Conservation (phyloP, 2,113 vertebrate genomes). For the Typhlomys cinereus region DNA sequence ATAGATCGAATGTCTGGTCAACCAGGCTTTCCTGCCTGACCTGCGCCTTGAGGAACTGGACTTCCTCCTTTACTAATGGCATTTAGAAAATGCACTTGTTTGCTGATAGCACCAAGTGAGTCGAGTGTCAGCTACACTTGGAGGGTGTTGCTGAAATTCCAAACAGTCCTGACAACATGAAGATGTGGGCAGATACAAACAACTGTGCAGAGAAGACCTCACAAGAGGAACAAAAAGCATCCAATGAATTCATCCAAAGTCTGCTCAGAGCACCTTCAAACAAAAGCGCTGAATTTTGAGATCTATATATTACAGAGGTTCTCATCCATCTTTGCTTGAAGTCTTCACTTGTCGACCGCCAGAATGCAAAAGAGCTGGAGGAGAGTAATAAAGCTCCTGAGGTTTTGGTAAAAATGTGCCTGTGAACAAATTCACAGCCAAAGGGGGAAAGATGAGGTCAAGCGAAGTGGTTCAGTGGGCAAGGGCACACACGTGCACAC, state of each 20-base stretch:
- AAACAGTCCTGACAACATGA: slow-evolving; percentile 48
- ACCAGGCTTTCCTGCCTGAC: neutral
- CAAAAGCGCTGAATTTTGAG: neutral
- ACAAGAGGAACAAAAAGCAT: neutral
- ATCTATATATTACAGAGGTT: neutral
- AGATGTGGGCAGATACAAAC: slow-evolving; percentile 42
- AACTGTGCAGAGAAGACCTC: neutral
- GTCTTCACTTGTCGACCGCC: neutral
- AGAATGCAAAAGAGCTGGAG: neutral
- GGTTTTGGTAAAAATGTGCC: neutral
- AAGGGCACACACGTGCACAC: too few relatives aligned
- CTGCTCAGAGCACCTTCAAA: neutral
- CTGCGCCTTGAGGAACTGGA: neutral
- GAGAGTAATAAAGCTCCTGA: neutral
- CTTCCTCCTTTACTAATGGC: slow-evolving; percentile 34
- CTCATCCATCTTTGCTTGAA: neutral
- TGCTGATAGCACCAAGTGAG: slow-evolving; percentile 17
- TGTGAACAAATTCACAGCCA: neutral
- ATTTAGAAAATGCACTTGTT: slow-evolving; percentile 4
- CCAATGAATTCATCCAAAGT: neutral
- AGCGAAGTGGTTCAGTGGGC: too few relatives aligned
- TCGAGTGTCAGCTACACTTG: neutral
- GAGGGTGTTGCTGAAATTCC: neutral
- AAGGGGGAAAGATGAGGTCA: neutral
- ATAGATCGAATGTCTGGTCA: too few relatives aligned